Evolutionary conservation across 2,797 vertebrate genomes (phyloP).

Genomic region (Heteromormyrus szaboi): DNA sequence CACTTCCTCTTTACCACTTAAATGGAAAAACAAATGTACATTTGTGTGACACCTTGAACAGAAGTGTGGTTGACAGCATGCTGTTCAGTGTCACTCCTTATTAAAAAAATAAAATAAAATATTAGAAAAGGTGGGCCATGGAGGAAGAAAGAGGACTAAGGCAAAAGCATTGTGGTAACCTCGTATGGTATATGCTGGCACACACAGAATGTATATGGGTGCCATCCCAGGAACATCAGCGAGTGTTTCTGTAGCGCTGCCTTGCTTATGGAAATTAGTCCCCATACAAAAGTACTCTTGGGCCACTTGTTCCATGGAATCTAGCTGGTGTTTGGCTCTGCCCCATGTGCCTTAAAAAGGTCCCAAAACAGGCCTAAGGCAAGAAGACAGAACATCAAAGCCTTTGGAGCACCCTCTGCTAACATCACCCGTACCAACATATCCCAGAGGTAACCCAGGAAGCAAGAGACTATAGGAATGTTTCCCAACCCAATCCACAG

Average conservation of each 20-base stretch:
- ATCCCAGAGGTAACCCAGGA: not conserved
- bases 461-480: not conserved
- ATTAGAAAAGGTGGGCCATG: constrained; percentile 34
- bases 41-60: not conserved
- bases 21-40: not conserved
- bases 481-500: not conserved
- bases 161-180: not conserved
- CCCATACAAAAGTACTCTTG: constrained; percentile 54
- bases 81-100: not conserved
- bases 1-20: not conserved
- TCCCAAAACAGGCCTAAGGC: constrained; percentile 17
- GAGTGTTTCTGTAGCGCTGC: constrained; percentile 20
- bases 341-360: constrained; percentile 33
- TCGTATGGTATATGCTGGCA: not conserved
- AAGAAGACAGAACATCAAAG: too few species aligned
- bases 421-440: not conserved
- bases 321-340: constrained; percentile 44
- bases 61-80: not conserved
- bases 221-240: not conserved
- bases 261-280: constrained; percentile 54
- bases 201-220: not conserved
- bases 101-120: not conserved
- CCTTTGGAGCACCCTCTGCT: constrained; percentile 25
- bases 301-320: constrained; percentile 57
- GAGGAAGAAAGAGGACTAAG: not conserved